Evolutionary conservation across 1,140 invertebrate genomes (phyloP).

Genomic region (Glossosoma conforme): DNA sequence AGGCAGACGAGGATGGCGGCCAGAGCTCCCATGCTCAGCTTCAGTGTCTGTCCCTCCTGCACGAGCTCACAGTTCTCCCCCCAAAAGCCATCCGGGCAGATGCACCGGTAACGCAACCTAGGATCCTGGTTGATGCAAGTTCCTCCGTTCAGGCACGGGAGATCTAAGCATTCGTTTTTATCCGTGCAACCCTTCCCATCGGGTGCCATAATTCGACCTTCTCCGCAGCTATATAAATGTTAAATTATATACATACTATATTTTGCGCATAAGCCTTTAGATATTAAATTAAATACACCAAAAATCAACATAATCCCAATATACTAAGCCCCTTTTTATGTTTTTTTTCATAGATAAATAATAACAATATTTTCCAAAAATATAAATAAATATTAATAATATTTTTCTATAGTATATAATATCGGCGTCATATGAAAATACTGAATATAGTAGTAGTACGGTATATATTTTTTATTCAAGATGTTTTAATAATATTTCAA

Average conservation of each 20-base stretch:
- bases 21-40: constrained; percentile 88
- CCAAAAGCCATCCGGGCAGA: constrained; percentile 87
- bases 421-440: not conserved
- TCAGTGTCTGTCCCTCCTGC: constrained; percentile 87
- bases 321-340: too few relatives aligned
- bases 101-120: constrained; percentile 72
- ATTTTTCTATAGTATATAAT: too few relatives aligned
- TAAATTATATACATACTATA: too few relatives aligned
- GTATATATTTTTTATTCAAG: too few relatives aligned
- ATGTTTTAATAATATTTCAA: too few relatives aligned
- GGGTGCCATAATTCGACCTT: constrained; percentile 80
- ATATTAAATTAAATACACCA: not conserved
- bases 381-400: too few relatives aligned
- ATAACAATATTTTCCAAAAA: too few relatives aligned
- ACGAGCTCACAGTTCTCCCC: constrained; percentile 91
- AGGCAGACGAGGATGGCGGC: constrained; percentile 91
- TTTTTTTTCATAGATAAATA: too few relatives aligned
- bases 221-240: constrained; percentile 69
- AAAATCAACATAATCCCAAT: not conserved
- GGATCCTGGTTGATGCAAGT: constrained; percentile 86
- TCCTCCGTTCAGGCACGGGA: constrained; percentile 87
- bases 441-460: not conserved
- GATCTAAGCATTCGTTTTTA: constrained; percentile 89
- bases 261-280: not conserved
- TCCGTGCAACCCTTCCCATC: constrained; percentile 89